Evolutionary conservation across 2,113 vertebrate genomes (phyloP), one percentile per base, ranked within the genome.

Genomic region (Sporophila hypoxantha): DNA sequence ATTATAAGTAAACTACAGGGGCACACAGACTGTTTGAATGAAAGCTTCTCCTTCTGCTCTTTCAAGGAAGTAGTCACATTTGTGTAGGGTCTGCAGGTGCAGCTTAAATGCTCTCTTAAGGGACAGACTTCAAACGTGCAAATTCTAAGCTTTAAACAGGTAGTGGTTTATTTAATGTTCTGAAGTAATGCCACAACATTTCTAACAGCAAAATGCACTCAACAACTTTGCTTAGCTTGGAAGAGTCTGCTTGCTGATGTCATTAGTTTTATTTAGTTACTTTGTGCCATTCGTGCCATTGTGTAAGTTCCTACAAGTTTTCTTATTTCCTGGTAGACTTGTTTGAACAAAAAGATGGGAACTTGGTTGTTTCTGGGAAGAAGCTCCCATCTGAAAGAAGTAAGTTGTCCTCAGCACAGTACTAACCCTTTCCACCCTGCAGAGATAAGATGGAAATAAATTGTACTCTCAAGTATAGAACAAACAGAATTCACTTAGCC

Each of bases 141-240:
- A 23, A 75, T 65, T 77, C 14, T 15, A 62, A 62, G 61, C 37
- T 78, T 92, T 91, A 91, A 92, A 89, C 46, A 91, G 62, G 71
- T 49, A 94, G 79, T 57, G 44, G 71, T 85, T 93, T 81, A 83
- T 89, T 93, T 89, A 74, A 82, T 26, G 11, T 65, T 83, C 66
- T 78, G 76, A 93, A 89, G 66, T 22, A 70, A 73, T 17, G 17
- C 16, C 62, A 77, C 47, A 59, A 53, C 18, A 50, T 77, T 89
- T 92, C 41, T 82, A 50, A 92, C 55, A 70, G 69, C 14, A 89
- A 90, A 94, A 78, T 26, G 42, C 25, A 73, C 50, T 68, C 85
- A 89, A 47, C 26, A 69, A 23, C 50, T 92, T 86, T 73, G 76
- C 76, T 93, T 73, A 69, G 55, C 46, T 44, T 92, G 82, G 76